Base-by-base conservation (phyloP, 1,140 invertebrate genomes). In the Drosophila tristis region DNA sequence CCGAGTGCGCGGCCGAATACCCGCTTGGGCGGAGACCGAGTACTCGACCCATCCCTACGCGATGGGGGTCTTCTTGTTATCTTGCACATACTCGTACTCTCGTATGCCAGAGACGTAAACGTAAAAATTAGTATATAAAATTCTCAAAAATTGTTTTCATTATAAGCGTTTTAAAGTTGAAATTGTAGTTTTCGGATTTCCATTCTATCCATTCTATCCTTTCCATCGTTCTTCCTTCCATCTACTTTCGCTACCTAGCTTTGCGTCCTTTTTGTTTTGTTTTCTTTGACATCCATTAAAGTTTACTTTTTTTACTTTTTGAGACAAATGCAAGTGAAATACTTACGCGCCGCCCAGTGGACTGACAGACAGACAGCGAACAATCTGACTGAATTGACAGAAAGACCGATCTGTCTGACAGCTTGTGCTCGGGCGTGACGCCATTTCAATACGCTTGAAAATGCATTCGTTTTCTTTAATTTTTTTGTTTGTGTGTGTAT, bases 91-190 rank as follows among this genome's bases (percentile, higher is more conserved):
- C 20, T 20, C 26, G 51, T 31, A 42, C 47, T 79, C 66, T 79
- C 66, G 58, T 59, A 73, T 70, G 84, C 76, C 67, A 63, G 90
- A 64, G 56, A 85, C 54, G 50, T 80, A 89, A 39, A 90, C 78
- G 68, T 90, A 74, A 89, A 39, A 89, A 90, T 78, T 80, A 89
- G 61, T 80, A 13, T 84, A 77, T 74, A 82, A 84, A 89, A 73
- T 64, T 76, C 80, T 89, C 61, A 80, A 84, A 89, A 89, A 84
- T 89, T 84, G 72, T 89, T 89, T 89, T 87, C 68, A 81, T 87
- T 82, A 78, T 89, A 89, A 89, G 84, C 84, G 84, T 74, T 84
- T 89, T 87, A 70, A 89, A 89, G 84, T 89, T 89, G 84, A 89
- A 87, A 89, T 89, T 89, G 84, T 89, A 89, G 84, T 89, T 84